Base-by-base conservation (phyloP, 2,888 invertebrate genomes). In the Cerceris ruficornis region DNA sequence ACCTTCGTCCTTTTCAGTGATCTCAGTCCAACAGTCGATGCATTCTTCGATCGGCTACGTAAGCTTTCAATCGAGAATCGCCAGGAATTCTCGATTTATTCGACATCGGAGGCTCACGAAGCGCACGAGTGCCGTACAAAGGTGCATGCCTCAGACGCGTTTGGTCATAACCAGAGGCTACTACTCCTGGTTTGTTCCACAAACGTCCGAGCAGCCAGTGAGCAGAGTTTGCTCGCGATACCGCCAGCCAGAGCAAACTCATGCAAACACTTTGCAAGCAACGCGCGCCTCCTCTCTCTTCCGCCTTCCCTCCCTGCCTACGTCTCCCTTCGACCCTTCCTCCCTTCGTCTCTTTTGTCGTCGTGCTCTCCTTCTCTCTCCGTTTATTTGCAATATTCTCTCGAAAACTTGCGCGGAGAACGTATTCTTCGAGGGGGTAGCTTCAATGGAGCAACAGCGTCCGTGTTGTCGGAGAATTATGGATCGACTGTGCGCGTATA, bases 151-250 rank as follows among this genome's bases (percentile, higher is more conserved):
- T 74, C 43, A 69, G 72, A 75, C 74, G 57, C 80, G 84, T 84
- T 80, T 84, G 77, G 80, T 68, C 74, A 75, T 70, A 80, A 72
- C 77, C 68, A 68, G 60, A 57, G 70, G 74, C 85, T 13, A 55
- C 64, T 58, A 62, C 64, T 75, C 69, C 69, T 52, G 75, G 75
- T 76, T 76, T 71, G 74, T 75, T 76, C 78, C 39, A 71, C 82
- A 77, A 84, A 84, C 70, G 72, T 65, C 28, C 62, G 42, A 15
- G 46, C 46, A 71, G 58, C 54, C 59, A 57, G 66, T 42, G 78
- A 52, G 69, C 65, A 60, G 64, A 76, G 71, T 75, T 82, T 78
- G 54, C 61, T 64, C 67, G 55, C 69, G 75, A 73, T 43, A 54
- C 69, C 60, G 62, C 66, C 58, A 57, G 58, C 50, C 59, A 41